A percentile compares a stretch with the other conserved stretches of the same genome.
Conservation (phyloP, 2,888 invertebrate genomes). For the Chalcis sispes region DNA sequence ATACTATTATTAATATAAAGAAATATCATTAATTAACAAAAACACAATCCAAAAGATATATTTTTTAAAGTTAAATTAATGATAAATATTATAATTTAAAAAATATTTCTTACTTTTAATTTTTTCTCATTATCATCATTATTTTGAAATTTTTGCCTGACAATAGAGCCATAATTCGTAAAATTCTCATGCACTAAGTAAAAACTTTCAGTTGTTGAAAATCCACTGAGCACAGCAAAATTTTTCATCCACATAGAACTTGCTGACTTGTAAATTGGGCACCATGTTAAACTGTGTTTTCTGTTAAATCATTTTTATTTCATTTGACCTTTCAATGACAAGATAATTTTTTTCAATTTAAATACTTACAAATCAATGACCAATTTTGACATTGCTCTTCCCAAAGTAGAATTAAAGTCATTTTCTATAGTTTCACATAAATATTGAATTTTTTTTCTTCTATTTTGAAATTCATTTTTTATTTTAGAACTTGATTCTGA, state of each 20-base stretch:
- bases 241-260: slow-evolving; percentile 72
- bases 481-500: neutral
- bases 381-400: slow-evolving; percentile 58
- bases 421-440: slow-evolving; percentile 18
- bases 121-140: neutral
- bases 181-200: neutral
- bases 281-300: slow-evolving; percentile 70
- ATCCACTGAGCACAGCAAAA: slow-evolving; percentile 65
- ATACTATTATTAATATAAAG: too few species aligned
- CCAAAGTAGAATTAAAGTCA: neutral
- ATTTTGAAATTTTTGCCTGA: slow-evolving; percentile 65
- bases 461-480: slow-evolving; percentile 8
- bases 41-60: too few species aligned
- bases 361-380: slow-evolving; percentile 67
- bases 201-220: slow-evolving; percentile 1
- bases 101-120: slow-evolving; percentile 21
- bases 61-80: too few species aligned
- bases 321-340: too few species aligned
- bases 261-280: slow-evolving; percentile 72
- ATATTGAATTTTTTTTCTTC: slow-evolving; percentile 25
- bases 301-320: slow-evolving; percentile 56
- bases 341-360: too few species aligned
- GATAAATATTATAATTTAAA: too few species aligned
- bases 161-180: slow-evolving; percentile 60
- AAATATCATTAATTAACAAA: too few species aligned